phyloP scores from a whole-genome alignment of 1,140 invertebrate genomes.

The Ptiloglossa arizonensis region DNA sequence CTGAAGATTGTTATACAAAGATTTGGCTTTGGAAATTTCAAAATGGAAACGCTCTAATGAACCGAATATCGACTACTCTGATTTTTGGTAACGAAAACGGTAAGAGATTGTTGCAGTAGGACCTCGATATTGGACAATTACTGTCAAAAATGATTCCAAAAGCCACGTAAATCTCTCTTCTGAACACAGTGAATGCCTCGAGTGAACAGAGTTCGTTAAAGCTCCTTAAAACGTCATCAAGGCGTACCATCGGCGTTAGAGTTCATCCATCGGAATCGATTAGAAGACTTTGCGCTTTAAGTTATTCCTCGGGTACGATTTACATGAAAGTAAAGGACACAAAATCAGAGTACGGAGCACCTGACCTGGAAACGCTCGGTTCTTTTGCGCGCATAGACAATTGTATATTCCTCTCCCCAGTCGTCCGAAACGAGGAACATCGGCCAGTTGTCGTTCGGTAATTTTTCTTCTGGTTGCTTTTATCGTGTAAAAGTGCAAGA shows the following conservation, averaged over 20 bases:
- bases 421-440: too few relatives aligned
- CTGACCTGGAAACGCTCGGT: slow-evolving; percentile 5
- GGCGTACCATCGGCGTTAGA: neutral
- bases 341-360: neutral
- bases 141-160: slow-evolving; percentile 7
- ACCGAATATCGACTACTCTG: neutral
- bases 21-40: too few relatives aligned
- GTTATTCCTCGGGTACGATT: neutral
- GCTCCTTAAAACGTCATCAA: slow-evolving; percentile 25
- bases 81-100: neutral
- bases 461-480: slow-evolving; percentile 7
- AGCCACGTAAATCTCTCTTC: neutral
- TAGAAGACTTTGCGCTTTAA: slow-evolving; percentile 8
- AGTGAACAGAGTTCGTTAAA: slow-evolving; percentile 30
- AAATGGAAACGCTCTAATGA: too few relatives aligned
- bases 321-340: slow-evolving; percentile 5
- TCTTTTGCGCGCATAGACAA: neutral
- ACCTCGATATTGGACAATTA: neutral
- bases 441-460: neutral
- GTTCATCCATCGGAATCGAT: slow-evolving; percentile 16
- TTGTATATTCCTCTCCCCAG: neutral
- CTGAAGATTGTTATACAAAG: too few relatives aligned
- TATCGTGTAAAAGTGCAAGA: neutral
- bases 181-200: slow-evolving; percentile 1
- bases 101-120: neutral